Conservation (phyloP, 2,113 vertebrate genomes). For the Eulacestoma nigropectus region DNA sequence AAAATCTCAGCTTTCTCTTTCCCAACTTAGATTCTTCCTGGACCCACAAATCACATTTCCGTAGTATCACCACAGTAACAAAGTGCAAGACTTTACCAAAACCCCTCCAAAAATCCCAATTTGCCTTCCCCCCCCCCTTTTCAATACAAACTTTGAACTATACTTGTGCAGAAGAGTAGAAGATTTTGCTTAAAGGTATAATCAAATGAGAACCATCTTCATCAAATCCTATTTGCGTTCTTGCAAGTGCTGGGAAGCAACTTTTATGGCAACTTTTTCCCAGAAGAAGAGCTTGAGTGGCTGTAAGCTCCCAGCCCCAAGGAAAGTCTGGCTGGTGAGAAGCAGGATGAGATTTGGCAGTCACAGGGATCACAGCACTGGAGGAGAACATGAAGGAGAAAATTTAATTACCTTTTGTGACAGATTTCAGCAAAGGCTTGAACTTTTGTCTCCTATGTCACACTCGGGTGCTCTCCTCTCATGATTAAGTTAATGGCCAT, state of each 20-base stretch:
- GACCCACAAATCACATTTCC: background rate
- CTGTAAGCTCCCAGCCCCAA: background rate
- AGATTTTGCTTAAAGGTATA: background rate
- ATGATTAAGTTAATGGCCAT: background rate
- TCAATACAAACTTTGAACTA: background rate
- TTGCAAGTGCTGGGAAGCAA: background rate
- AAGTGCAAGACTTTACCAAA: background rate
- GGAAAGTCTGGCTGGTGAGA: background rate
- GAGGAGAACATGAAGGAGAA: background rate
- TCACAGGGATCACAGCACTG: background rate
- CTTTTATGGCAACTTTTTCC: background rate
- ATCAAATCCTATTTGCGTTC: background rate
- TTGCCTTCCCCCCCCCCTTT: fast-evolving
- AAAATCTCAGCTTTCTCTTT: background rate
- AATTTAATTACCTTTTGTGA: background rate
- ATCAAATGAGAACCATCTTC: background rate
- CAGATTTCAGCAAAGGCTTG: background rate
- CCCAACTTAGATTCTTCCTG: background rate
- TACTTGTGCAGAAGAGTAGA: background rate
- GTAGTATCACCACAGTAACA: background rate
- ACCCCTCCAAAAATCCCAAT: background rate
- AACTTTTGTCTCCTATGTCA: background rate
- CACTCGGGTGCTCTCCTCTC: background rate
- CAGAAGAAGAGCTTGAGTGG: background rate
- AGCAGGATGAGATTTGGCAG: background rate